Evolutionary conservation across 2,888 invertebrate genomes (phyloP).

Genomic region (Steinernema scapterisci): DNA sequence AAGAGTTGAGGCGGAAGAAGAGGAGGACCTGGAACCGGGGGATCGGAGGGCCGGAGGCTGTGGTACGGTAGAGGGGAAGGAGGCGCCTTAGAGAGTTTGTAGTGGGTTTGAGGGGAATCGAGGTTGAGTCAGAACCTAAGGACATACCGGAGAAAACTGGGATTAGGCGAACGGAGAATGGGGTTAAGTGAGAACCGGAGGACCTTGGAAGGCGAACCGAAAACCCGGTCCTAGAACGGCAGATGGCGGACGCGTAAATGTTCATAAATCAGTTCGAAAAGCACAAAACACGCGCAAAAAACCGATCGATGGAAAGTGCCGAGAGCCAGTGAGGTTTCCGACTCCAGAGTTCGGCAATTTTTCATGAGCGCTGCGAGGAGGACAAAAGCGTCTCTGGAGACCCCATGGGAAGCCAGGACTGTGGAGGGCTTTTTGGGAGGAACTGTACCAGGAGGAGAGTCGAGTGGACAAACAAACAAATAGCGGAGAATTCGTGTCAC

Average conservation of each 20-base stretch:
- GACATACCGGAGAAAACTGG: too few relatives aligned
- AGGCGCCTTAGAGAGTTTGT: too few relatives aligned
- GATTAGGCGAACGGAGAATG: too few relatives aligned
- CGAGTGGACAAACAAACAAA: slow-evolving; percentile 3
- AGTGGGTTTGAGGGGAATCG: too few relatives aligned
- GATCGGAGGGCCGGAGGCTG: not conserved
- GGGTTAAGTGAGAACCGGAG: not conserved
- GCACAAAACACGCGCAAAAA: slow-evolving; percentile 28
- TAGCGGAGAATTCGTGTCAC: not conserved
- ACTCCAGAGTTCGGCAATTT: not conserved
- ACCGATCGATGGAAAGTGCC: slow-evolving; percentile 21
- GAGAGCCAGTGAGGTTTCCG: not conserved
- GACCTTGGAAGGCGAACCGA: not conserved
- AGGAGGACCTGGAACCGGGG: not conserved
- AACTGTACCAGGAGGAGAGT: too few relatives aligned
- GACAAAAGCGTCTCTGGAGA: not conserved
- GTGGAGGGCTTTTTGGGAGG: too few relatives aligned
- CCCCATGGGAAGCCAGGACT: not conserved
- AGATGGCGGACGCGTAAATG: not conserved
- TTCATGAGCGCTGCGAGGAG: not conserved
- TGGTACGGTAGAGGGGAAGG: not conserved
- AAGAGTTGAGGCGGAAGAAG: too few relatives aligned
- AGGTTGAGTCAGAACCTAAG: too few relatives aligned
- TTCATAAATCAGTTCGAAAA: slow-evolving; percentile 13
- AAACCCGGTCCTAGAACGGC: not conserved